Evolutionary conservation across 2,797 vertebrate genomes (phyloP).

Genomic region (Alcedo atthis): DNA sequence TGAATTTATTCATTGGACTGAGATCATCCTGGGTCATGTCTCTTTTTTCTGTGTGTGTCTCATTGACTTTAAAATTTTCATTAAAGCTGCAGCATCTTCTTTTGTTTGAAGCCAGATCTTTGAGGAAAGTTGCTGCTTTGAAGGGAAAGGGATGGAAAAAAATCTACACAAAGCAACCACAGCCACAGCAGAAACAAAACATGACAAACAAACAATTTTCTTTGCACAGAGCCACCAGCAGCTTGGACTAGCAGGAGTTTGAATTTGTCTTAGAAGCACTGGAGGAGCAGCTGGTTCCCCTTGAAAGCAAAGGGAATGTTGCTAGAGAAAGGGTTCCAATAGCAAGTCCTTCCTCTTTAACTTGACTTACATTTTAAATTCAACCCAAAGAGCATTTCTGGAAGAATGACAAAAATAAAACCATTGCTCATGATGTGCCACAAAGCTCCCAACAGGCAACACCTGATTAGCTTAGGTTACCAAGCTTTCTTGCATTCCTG

Average conservation of each 20-base stretch:
- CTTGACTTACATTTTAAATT: background rate
- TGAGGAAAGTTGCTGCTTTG: constrained; percentile 45
- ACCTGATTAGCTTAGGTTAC: constrained; percentile 6
- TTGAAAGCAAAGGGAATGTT: background rate
- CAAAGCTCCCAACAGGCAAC: background rate
- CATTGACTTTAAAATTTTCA: constrained; percentile 78
- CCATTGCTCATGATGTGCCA: background rate
- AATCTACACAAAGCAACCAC: background rate
- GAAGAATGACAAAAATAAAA: constrained; percentile 8
- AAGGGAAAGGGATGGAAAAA: constrained; percentile 7
- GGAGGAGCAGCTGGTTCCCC: background rate
- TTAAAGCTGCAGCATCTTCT: constrained; percentile 57
- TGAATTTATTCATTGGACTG: constrained; percentile 77
- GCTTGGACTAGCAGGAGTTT: background rate
- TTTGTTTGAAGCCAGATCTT: constrained; percentile 62
- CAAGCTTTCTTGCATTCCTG: constrained; percentile 1
- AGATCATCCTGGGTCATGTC: constrained; percentile 70
- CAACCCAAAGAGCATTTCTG: background rate
- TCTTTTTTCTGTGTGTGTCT: constrained; percentile 57
- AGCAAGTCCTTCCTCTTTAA: background rate
- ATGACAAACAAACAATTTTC: background rate
- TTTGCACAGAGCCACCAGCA: background rate
- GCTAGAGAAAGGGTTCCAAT: background rate
- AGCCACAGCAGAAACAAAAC: constrained; percentile 5
- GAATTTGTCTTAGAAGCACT: background rate